Conservation (phyloP, 2,888 invertebrate genomes). For the Criorhina ranunculi region DNA sequence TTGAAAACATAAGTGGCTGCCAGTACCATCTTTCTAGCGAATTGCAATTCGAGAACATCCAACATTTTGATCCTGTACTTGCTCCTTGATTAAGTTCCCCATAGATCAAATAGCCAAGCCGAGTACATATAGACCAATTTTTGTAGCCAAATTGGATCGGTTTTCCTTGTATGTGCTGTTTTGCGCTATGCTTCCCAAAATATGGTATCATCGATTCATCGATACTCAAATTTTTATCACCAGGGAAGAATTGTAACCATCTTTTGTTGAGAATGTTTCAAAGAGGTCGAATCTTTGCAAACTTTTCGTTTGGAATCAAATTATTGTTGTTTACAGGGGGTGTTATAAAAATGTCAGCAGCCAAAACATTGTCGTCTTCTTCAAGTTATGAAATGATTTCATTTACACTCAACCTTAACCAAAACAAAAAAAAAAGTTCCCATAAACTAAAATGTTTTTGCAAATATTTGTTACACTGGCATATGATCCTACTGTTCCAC, state of each 20-base stretch:
- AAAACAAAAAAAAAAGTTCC: neutral
- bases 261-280: neutral
- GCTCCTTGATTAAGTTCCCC: too few species aligned
- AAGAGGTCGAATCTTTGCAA: neutral
- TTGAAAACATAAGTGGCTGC: too few species aligned
- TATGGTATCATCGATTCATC: constrained; percentile 4
- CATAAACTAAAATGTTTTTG: too few species aligned
- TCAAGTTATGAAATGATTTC: constrained; percentile 5
- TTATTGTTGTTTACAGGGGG: neutral
- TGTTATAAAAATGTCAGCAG: constrained; percentile 10
- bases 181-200: neutral
- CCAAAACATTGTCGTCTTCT: constrained; percentile 9
- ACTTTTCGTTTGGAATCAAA: constrained; percentile 11
- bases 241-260: neutral
- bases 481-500: too few species aligned
- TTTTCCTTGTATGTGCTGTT: too few species aligned
- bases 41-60: too few species aligned
- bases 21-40: too few species aligned
- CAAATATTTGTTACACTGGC: too few species aligned
- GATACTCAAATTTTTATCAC: neutral
- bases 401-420: neutral
- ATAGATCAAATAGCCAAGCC: too few species aligned
- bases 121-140: too few species aligned
- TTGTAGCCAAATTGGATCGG: too few species aligned
- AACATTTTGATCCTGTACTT: too few species aligned